Evolutionary conservation across 2,113 vertebrate genomes (phyloP), one percentile per base, ranked within the genome.

Genomic region (Toxostoma redivivum): DNA sequence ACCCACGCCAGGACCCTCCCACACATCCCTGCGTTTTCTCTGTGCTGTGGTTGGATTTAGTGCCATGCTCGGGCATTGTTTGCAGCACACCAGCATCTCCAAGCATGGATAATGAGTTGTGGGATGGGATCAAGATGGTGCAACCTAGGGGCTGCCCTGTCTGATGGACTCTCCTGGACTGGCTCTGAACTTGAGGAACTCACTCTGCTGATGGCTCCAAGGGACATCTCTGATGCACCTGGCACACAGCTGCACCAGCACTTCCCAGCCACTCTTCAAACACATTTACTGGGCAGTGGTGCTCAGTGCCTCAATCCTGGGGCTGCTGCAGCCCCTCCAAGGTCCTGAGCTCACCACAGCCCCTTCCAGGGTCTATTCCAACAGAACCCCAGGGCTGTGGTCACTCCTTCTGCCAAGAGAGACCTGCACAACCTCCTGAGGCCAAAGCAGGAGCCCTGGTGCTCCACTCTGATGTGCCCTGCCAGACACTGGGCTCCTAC

Each of bases 91-190:
- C 0, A 0, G 67, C 30, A 2, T 10, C 81, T 38, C 33, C 1
- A 0, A 8, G 61, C 6, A 0, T 8, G 22, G 35, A 3, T 6
- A 27, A 12, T 0, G 35, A 70, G 24, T 15, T 11, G 13, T 12
- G 15, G 73, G 47, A 64, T 0, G 0, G 78, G 11, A 7, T 7
- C 19, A 0, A 76, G 86, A n/a, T 28, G 4, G 8, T 2, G 42
- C 15, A 17, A 1, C 15, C 40, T 6, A 4, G n/a, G 0, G 2
- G 61, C 91, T 61, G 64, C 2, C 1, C 72, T 13, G 3, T 5
- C 57, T 31, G 25, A 5, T 4, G 31, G 35, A 2, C 12, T 4
- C 47, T 33, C 33, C 38, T 3, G 3, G 5, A 2, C 35, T 8
- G 24, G 1, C 16, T 18, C 73, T n/a, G 71, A 37, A 24, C 8